Evolutionary conservation across 2,113 vertebrate species (phyloP).

Genomic region (Microcebus murinus): DNA sequence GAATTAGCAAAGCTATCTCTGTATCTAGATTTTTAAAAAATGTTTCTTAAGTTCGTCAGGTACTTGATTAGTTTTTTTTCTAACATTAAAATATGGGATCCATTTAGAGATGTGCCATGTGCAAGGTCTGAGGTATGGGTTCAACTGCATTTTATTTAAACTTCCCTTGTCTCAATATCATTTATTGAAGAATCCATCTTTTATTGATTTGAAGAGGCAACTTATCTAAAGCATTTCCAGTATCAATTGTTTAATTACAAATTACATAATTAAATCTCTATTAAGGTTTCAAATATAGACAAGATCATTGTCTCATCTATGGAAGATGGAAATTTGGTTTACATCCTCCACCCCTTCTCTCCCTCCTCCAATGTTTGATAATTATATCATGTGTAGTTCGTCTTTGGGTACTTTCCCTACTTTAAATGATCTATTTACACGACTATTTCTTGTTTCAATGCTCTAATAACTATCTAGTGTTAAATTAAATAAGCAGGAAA

Average conservation of each 20-base stretch:
- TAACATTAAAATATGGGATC: background rate
- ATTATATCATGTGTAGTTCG: background rate
- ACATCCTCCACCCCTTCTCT: background rate
- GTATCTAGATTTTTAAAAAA: background rate
- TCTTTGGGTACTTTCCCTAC: background rate
- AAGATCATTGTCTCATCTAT: background rate
- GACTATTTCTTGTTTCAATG: background rate
- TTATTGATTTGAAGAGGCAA: background rate
- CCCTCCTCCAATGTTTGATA: background rate
- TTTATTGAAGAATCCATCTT: background rate
- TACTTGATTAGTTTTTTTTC: background rate
- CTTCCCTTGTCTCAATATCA: background rate
- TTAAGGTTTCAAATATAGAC: background rate
- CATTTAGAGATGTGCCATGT: background rate
- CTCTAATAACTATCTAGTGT: background rate
- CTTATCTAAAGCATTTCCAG: background rate
- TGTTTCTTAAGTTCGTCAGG: background rate
- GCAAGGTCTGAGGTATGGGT: background rate
- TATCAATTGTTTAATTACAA: background rate
- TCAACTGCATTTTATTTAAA: background rate
- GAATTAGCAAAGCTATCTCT: background rate
- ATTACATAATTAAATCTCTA: background rate
- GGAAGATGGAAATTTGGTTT: conserved; percentile 6
- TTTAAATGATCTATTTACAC: background rate
- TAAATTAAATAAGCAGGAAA: background rate